These are phyloP conservation scores for Melanotus villosus DNA, from an alignment of 2,888 invertebrate species.

Conservation along the genomic window DNA sequence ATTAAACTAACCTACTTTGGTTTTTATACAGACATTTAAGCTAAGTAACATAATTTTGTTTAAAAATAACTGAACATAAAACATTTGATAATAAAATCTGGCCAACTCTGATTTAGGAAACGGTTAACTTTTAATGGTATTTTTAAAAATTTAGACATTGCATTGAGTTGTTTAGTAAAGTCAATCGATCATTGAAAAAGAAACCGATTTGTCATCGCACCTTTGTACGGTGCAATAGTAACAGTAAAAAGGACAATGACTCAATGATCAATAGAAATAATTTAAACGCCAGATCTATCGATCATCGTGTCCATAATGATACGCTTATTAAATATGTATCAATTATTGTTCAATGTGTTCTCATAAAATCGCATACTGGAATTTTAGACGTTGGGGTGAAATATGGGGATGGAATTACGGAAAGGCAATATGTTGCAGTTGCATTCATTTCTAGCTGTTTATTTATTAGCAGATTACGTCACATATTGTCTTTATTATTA, in stretches of 20 bases:
- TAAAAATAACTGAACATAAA: too few species aligned
- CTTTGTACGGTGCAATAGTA: slow-evolving; percentile 38
- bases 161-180: slow-evolving; percentile 11
- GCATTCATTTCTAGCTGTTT: too few species aligned
- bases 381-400: not conserved
- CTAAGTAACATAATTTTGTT: too few species aligned
- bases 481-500: too few species aligned
- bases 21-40: too few species aligned
- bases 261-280: slow-evolving; percentile 44
- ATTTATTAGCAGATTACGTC: too few species aligned
- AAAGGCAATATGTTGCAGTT: too few species aligned
- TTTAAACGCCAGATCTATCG: slow-evolving; percentile 39
- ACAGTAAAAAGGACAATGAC: slow-evolving; percentile 38
- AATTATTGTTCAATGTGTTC: slow-evolving; percentile 42
- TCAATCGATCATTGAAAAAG: slow-evolving; percentile 42
- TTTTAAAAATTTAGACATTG: slow-evolving; percentile 19
- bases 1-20: too few species aligned
- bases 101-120: not conserved
- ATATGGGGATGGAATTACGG: too few species aligned
- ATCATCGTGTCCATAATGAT: slow-evolving; percentile 43
- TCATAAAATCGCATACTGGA: not conserved
- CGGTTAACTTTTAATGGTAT: slow-evolving; percentile 15
- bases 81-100: not conserved
- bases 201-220: slow-evolving; percentile 50
- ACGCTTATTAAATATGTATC: slow-evolving; percentile 51